phyloP scores from a whole-genome alignment of 2,888 invertebrate genomes.

The Hedychridium roseum region DNA sequence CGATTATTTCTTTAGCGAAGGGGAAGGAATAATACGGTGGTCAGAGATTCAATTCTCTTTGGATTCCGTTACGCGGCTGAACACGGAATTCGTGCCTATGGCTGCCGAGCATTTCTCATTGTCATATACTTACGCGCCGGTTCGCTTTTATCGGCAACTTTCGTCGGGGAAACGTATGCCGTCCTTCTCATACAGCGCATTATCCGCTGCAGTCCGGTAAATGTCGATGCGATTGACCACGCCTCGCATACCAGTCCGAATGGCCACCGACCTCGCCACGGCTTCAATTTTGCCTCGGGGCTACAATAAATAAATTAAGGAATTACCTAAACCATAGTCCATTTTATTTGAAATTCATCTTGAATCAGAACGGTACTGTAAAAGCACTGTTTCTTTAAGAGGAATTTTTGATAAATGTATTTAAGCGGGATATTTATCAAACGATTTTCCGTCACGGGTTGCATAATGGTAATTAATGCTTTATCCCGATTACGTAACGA shows the following conservation, averaged over 20 bases:
- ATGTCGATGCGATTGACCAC: conserved; percentile 46
- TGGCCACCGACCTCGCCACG: conserved; percentile 20
- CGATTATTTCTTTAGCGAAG: too few relatives aligned
- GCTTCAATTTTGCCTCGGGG: not conserved
- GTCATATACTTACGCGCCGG: conserved; percentile 26
- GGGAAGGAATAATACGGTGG: not conserved
- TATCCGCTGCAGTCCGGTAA: conserved; percentile 21
- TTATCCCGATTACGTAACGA: conserved; percentile 27
- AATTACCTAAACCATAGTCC: too few relatives aligned
- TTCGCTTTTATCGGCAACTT: conserved; percentile 52
- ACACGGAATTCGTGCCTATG: conserved; percentile 11
- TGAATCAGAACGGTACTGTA: not conserved
- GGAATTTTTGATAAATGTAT: not conserved
- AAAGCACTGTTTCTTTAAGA: not conserved
- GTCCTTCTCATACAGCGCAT: too few relatives aligned
- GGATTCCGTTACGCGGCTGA: conserved; percentile 31
- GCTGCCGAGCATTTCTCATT: conserved; percentile 30
- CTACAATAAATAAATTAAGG: too few relatives aligned
- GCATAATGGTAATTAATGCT: conserved; percentile 26
- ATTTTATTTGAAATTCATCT: not conserved
- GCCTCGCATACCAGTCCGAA: conserved; percentile 49
- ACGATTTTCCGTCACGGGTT: not conserved
- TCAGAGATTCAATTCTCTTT: not conserved
- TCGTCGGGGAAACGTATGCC: conserved; percentile 40
- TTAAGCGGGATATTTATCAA: not conserved